These are phyloP conservation scores for Gymnopithys bicolor DNA, from an alignment of 2,797 vertebrate genomes.

Conservation along the genomic window DNA sequence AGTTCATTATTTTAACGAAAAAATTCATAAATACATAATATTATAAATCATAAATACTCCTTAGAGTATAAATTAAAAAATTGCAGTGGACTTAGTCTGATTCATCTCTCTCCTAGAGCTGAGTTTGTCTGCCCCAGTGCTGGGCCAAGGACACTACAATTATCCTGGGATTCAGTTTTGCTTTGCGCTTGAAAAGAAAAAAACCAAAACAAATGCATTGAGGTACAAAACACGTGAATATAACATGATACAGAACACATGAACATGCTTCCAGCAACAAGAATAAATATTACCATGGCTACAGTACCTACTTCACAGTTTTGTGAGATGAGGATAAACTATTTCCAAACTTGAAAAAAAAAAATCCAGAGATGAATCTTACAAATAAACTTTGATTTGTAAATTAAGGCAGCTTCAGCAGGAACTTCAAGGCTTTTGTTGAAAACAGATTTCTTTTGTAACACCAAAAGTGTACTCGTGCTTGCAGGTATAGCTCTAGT, in stretches of 20 bases:
- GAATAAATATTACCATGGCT: slow-evolving; percentile 56
- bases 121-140: not conserved
- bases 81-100: not conserved
- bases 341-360: not conserved
- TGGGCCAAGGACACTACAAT: not conserved
- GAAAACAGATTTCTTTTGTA: not conserved
- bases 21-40: not conserved
- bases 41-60: not conserved
- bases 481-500: slow-evolving; percentile 8
- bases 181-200: slow-evolving; percentile 50
- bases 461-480: not conserved
- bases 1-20: not conserved
- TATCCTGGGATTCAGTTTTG: slow-evolving; percentile 64
- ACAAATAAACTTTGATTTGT: slow-evolving; percentile 43
- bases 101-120: not conserved
- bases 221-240: slow-evolving; percentile 53
- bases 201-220: not conserved
- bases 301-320: slow-evolving; percentile 65
- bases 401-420: slow-evolving; percentile 78
- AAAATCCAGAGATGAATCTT: slow-evolving; percentile 35
- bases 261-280: slow-evolving; percentile 57
- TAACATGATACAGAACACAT: slow-evolving; percentile 50
- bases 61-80: not conserved
- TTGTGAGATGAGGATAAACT: slow-evolving; percentile 22
- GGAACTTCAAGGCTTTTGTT: slow-evolving; percentile 66